phyloP scores from a whole-genome alignment of 2,888 invertebrate species.

The Euclidia mi region DNA sequence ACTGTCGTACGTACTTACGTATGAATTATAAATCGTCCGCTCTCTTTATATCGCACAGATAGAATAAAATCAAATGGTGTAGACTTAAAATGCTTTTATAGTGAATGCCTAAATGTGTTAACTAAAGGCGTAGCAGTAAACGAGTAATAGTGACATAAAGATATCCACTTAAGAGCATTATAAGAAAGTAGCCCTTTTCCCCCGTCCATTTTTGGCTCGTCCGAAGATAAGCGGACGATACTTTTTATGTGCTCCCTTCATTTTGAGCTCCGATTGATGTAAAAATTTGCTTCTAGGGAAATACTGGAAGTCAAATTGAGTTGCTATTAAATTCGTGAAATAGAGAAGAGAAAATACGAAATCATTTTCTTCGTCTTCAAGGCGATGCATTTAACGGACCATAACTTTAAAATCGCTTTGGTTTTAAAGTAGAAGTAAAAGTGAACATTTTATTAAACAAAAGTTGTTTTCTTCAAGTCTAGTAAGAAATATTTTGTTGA shows the following conservation, averaged over 20 bases:
- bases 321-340: slow-evolving; percentile 11
- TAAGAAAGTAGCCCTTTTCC: slow-evolving; percentile 44
- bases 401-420: too few species aligned
- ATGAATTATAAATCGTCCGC: too few species aligned
- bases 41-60: neutral
- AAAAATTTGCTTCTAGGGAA: slow-evolving; percentile 24
- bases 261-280: slow-evolving; percentile 30
- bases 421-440: too few species aligned
- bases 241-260: slow-evolving; percentile 29
- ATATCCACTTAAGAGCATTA: slow-evolving; percentile 35
- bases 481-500: too few species aligned
- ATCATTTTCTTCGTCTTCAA: too few species aligned
- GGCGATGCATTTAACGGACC: too few species aligned
- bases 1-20: too few species aligned
- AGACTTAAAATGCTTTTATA: slow-evolving; percentile 14
- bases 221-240: slow-evolving; percentile 45
- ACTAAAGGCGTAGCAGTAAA: slow-evolving; percentile 31
- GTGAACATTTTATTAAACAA: too few species aligned
- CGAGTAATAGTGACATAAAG: slow-evolving; percentile 49
- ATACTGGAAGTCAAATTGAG: slow-evolving; percentile 18
- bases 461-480: too few species aligned
- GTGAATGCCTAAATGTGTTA: slow-evolving; percentile 14
- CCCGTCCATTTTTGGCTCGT: slow-evolving; percentile 47
- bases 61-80: slow-evolving; percentile 8
- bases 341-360: neutral